Base-by-base conservation (phyloP, 2,888 invertebrate species). In the Myopa testacea region DNA sequence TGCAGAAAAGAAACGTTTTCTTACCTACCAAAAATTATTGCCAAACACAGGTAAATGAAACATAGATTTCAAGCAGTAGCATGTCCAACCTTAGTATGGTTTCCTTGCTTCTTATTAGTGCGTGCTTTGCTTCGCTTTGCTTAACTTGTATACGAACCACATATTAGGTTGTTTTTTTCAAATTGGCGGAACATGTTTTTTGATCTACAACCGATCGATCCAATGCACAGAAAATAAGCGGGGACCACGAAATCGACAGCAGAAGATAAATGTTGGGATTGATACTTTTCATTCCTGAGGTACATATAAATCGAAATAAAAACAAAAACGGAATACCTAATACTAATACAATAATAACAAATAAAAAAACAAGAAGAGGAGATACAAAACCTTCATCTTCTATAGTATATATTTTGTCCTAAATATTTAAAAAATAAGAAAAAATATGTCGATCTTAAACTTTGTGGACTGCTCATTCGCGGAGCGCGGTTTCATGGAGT, bases 201-300 rank as follows among this genome's bases (percentile, higher is more conserved):
- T 14, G 34, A 65, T 65, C 65, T 14, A 10, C 38, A 34, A 65
- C 34, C 34, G 65, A 65, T 65, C 38, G 62, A 62, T 58, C 58
- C 50, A 50, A 14, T 55, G 55, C 37, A 19, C 19, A 62, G 60
- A 60, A 73, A 73, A 73, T 16, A 62, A 40, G 16, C 40, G 40
- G 45, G 10, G 19, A 58, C 40, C 73, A 62, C 60, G 62, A 62
- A 73, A 73, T 73, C 62, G 73, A 62, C 73, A 62, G 40, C 14
- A 40, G 4, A 73, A 73, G 62, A 73, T 73, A 73, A 73, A 73
- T 73, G 73, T 60, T 73, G 73, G 73, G 73, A 73, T 73, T 60
- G 73, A 73, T 73, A 62, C 45, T 73, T 73, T 73, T 62, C 26
- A 72, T 72, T 72, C 60, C 60, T 37, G 26, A 38, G 19, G 26